phyloP scores from a whole-genome alignment of 2,113 vertebrate genomes.

The Nothocercus julius region DNA sequence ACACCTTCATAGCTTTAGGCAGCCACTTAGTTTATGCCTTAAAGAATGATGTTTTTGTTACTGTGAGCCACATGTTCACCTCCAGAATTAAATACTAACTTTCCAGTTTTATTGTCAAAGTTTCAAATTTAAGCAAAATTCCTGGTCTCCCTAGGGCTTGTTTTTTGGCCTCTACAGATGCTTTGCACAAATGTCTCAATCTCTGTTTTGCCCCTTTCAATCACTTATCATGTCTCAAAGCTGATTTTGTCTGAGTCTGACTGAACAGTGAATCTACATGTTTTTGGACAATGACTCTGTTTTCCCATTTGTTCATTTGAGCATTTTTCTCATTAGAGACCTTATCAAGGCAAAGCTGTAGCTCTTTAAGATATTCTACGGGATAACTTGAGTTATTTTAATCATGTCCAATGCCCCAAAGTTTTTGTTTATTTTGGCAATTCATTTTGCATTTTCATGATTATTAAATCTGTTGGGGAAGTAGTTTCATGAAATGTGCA shows the following conservation, averaged over 20 bases:
- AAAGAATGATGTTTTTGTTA: background rate
- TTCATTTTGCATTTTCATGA: background rate
- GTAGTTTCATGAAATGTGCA: background rate
- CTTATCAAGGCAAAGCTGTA: background rate
- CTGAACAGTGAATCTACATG: background rate
- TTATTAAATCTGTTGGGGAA: background rate
- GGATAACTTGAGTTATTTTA: background rate
- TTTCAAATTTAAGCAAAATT: background rate
- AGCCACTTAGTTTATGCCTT: background rate
- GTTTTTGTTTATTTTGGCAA: background rate
- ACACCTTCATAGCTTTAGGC: accelerated
- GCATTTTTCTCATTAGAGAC: background rate
- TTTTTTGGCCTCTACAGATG: background rate
- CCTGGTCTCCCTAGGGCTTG: background rate
- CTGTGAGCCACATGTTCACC: background rate
- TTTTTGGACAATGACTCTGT: background rate
- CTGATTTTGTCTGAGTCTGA: background rate
- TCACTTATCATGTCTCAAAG: background rate
- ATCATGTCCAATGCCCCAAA: accelerated
- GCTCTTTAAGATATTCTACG: background rate
- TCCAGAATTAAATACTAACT: background rate
- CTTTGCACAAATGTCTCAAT: background rate
- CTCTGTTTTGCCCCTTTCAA: background rate
- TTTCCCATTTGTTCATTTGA: background rate
- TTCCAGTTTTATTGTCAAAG: background rate